Base-by-base conservation (phyloP, 2,797 vertebrate species). In the Ctenochaetus hawaiiensis region DNA sequence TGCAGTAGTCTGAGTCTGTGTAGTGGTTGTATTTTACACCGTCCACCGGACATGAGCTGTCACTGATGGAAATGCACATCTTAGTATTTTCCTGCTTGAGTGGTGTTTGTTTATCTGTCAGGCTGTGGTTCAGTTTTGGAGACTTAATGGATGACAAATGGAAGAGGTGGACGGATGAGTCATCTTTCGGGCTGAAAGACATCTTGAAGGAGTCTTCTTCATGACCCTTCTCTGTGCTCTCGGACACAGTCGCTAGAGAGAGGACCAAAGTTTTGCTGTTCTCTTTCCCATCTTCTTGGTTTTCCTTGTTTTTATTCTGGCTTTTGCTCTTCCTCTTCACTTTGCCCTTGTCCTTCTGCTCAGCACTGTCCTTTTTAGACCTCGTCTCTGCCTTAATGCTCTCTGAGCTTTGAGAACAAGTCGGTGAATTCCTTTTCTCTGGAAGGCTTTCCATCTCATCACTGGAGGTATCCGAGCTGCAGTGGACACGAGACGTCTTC, bases 261-360 rank as follows among this genome's bases (percentile, higher is more conserved):
- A 96, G 91, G 71, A 96, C 96, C 70, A 96, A 85, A 4, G 96
- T 89, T 93, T 97, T 98, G 45, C 96, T 94, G 87, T 98, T 98
- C 93, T 99, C 98, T 88, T 97, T 98, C 11, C 96, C 96, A 0
- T 98, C 96, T 82, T 99, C 98, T 83, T 99, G 97, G 89, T 99
- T 99, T 82, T 99, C 98, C 92, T 99, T 99, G 91, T 99, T 99
- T 96, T 99, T 99, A 88, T 95, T 99, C 88, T 97, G 98, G 84
- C 97, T 99, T 92, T 99, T 99, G 77, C 96, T 94, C 92, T 99
- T 99, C 90, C 94, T 96, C 95, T 99, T 99, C 26, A 97, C 96
- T 93, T 99, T 99, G 51, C 97, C 97, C 83, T 98, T 99, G 84
- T 98, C 97, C 78, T 97, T 99, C 81, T 96, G 96, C 69, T 99